These are phyloP conservation scores for Gavia stellata DNA, from an alignment of 2,113 vertebrate genomes.

Conservation along the genomic window DNA sequence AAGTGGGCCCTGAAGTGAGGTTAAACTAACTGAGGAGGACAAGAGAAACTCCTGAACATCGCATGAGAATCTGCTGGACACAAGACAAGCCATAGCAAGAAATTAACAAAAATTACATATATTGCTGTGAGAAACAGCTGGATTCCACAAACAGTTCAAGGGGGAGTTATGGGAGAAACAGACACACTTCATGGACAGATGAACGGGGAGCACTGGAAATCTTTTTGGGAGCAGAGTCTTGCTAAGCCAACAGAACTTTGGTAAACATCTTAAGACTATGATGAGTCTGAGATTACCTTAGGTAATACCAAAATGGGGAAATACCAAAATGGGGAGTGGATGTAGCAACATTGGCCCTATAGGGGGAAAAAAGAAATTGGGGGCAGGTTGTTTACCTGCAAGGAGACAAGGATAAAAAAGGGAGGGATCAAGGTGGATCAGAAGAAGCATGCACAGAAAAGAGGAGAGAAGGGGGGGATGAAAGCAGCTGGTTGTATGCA, in stretches of 20 bases:
- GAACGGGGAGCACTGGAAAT: neutral
- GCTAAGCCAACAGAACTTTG: neutral
- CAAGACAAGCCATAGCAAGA: neutral
- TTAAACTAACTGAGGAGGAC: neutral
- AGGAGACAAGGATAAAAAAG: neutral
- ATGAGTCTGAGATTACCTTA: neutral
- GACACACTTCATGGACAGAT: neutral
- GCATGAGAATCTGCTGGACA: neutral
- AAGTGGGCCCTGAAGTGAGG: neutral
- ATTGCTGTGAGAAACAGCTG: neutral
- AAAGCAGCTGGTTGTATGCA: neutral
- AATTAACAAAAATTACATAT: neutral
- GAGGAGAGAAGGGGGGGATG: neutral
- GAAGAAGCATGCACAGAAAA: neutral
- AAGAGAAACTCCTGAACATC: neutral
- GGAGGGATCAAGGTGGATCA: neutral
- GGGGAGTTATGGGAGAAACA: neutral
- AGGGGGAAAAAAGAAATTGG: neutral
- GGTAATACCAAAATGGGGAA: neutral
- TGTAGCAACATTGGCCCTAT: neutral
- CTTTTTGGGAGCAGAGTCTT: neutral
- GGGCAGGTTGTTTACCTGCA: accelerated
- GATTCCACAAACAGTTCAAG: neutral
- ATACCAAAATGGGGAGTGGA: neutral
- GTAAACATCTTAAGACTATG: neutral